Evolutionary conservation across 2,113 vertebrate species (phyloP).

Genomic region (Trichechus manatus): DNA sequence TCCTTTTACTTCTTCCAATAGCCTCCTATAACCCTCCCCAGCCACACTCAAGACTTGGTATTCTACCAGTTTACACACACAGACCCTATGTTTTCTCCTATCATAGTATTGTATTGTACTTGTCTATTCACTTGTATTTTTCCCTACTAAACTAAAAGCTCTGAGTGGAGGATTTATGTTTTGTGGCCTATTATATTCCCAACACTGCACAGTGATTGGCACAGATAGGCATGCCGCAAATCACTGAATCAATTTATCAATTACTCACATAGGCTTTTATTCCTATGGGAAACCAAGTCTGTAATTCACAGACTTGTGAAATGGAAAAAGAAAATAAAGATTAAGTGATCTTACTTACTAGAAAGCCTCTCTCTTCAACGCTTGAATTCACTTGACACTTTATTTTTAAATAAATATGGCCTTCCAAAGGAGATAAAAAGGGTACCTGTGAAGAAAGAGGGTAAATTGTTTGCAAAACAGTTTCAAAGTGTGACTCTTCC

Average conservation of each 20-base stretch:
- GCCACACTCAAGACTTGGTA: background rate
- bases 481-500: conserved; percentile 41
- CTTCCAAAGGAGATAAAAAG: conserved; percentile 96
- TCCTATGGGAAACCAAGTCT: background rate
- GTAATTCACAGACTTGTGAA: background rate
- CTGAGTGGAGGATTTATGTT: background rate
- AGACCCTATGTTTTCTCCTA: background rate
- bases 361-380: conserved; percentile 95
- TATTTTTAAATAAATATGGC: conserved; percentile 94
- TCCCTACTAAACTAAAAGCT: background rate
- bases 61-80: fast-evolving
- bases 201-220: background rate
- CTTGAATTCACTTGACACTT: conserved; percentile 95
- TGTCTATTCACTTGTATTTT: background rate
- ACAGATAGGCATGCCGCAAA: background rate
- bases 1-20: background rate
- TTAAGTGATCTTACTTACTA: conserved; percentile 90
- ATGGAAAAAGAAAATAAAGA: background rate
- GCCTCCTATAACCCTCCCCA: background rate
- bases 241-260: background rate
- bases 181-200: background rate
- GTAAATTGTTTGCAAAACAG: conserved; percentile 55
- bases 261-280: background rate
- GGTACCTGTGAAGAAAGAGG: conserved; percentile 90
- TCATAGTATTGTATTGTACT: fast-evolving